phyloP scores from a whole-genome alignment of 2,888 invertebrate species.

The Ichneumon xanthorius region DNA sequence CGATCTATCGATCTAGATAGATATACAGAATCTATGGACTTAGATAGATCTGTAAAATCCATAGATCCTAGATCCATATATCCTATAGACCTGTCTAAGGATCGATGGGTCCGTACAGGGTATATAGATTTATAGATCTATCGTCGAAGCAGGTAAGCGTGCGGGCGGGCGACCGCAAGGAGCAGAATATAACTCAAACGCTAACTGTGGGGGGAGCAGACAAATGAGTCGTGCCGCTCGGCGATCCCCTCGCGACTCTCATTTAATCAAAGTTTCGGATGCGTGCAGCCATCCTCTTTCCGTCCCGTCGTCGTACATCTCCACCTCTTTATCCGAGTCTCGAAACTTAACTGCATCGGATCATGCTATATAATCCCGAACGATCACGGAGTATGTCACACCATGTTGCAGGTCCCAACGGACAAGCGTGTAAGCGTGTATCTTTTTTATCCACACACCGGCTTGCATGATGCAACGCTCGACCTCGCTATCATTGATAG shows the following conservation, averaged over 20 bases:
- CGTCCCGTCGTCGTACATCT: not conserved
- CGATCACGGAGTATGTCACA: conserved; percentile 4
- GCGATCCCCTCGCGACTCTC: conserved; percentile 76
- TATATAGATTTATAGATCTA: not conserved
- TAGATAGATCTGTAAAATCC: too few species aligned
- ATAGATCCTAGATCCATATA: not conserved
- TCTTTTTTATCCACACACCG: not conserved
- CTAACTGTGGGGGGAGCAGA: conserved; percentile 68
- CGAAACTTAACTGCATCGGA: conserved; percentile 79
- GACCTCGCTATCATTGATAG: conserved; percentile 4
- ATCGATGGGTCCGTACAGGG: not conserved
- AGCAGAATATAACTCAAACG: conserved; percentile 43
- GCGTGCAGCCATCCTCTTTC: conserved; percentile 75
- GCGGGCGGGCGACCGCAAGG: conserved; percentile 17
- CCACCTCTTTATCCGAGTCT: conserved; percentile 63
- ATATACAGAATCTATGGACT: too few species aligned
- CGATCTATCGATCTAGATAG: too few species aligned
- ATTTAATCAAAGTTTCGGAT: conserved; percentile 82
- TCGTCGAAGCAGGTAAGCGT: conserved; percentile 2
- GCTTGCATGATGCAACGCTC: not conserved
- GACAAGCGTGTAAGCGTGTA: not conserved
- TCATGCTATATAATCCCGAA: conserved; percentile 77
- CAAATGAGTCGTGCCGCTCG: conserved; percentile 74
- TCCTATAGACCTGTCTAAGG: not conserved
- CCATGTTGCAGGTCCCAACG: not conserved